Evolutionary conservation across 2,888 invertebrate genomes (phyloP).

Genomic region (Molanna angustata): DNA sequence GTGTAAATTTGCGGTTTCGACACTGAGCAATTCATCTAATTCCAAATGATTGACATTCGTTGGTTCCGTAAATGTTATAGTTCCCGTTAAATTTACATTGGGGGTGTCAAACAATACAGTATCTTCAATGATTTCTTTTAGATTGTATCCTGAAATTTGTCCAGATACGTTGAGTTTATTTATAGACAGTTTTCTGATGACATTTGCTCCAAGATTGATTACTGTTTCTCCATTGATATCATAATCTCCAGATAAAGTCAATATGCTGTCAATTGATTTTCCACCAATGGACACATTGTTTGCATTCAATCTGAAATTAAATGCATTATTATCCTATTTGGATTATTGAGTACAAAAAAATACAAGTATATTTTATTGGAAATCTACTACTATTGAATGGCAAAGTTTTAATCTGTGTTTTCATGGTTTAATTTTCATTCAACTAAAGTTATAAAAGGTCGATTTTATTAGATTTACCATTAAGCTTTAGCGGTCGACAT

Average conservation of each 20-base stretch:
- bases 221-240: constrained; percentile 20
- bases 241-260: constrained; percentile 12
- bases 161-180: constrained; percentile 28
- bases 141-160: constrained; percentile 36
- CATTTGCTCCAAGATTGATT: constrained; percentile 15
- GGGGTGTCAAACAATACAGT: constrained; percentile 34
- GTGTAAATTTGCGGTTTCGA: constrained; percentile 24
- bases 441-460: too few relatives aligned
- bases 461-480: too few relatives aligned
- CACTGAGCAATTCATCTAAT: constrained; percentile 18
- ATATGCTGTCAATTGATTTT: constrained; percentile 11
- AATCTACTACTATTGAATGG: too few relatives aligned
- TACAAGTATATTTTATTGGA: too few relatives aligned
- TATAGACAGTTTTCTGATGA: constrained; percentile 14
- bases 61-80: constrained; percentile 3
- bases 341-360: too few relatives aligned
- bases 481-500: too few relatives aligned
- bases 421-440: too few relatives aligned
- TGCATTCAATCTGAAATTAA: constrained; percentile 23
- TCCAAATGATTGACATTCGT: constrained; percentile 10
- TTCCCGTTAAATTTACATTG: constrained; percentile 8
- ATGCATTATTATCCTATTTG: too few relatives aligned
- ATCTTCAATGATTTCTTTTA: constrained; percentile 38
- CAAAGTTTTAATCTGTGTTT: too few relatives aligned
- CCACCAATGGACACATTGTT: constrained; percentile 20